Percentiles rank a stretch among this genome's conserved stretches.
Conservation (phyloP, 2,888 invertebrate genomes). For the Julus scandinavius region DNA sequence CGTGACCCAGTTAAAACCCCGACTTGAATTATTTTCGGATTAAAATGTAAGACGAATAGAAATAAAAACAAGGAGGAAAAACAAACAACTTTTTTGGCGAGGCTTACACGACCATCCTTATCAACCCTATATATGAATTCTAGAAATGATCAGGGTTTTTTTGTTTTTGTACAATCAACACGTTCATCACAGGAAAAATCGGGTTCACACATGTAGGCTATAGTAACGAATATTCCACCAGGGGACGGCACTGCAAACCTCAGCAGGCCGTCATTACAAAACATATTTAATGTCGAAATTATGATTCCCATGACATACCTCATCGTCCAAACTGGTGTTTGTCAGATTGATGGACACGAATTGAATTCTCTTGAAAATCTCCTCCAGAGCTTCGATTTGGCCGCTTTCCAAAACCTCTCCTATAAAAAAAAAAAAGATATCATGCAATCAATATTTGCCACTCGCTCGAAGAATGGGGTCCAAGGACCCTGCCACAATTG, state of each 20-base stretch:
- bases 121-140: not conserved
- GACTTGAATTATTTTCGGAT: not conserved
- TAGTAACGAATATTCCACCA: too few species aligned
- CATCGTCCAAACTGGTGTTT: conserved; percentile 77
- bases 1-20: not conserved
- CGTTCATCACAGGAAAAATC: too few species aligned
- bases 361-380: conserved; percentile 81
- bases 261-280: too few species aligned
- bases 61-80: not conserved
- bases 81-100: not conserved
- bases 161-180: too few species aligned
- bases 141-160: not conserved
- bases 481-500: conserved; percentile 29
- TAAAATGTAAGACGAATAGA: not conserved
- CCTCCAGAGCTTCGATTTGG: conserved; percentile 84
- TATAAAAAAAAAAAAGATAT: conserved; percentile 69
- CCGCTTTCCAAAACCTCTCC: conserved; percentile 72
- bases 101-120: not conserved
- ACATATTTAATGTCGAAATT: too few species aligned
- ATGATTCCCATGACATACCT: conserved; percentile 68
- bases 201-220: too few species aligned
- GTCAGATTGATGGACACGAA: conserved; percentile 78
- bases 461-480: conserved; percentile 1
- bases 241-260: too few species aligned
- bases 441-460: conserved; percentile 59